phyloP scores from a whole-genome alignment of 2,888 invertebrate species.

The Sminthurides aquaticus region DNA sequence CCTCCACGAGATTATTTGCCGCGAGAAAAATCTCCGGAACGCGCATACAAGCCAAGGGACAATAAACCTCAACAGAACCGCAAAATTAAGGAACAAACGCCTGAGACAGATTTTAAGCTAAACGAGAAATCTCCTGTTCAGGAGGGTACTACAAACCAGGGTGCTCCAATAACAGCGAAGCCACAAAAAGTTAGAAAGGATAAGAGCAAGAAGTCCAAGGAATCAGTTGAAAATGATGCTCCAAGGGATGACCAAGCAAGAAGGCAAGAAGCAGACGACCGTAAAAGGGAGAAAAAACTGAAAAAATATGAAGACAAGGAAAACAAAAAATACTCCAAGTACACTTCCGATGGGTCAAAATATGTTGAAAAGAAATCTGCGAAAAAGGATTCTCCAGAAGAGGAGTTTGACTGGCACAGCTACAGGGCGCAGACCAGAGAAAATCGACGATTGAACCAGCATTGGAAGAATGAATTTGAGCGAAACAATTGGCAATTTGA shows the following conservation, averaged over 20 bases:
- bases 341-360: too few species aligned
- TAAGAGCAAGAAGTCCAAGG: too few species aligned
- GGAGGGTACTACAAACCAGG: too few species aligned
- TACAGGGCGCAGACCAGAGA: constrained; percentile 27
- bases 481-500: constrained; percentile 37
- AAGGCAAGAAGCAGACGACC: constrained; percentile 17
- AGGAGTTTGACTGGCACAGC: constrained; percentile 21
- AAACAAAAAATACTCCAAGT: too few species aligned
- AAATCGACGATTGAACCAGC: constrained; percentile 18
- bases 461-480: constrained; percentile 19
- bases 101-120: neutral
- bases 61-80: too few species aligned
- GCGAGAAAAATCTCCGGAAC: neutral
- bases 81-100: neutral
- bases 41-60: neutral
- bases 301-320: too few species aligned
- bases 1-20: neutral
- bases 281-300: constrained; percentile 16
- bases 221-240: too few species aligned
- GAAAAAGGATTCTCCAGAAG: neutral
- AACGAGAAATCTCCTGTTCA: too few species aligned
- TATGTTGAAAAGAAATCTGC: too few species aligned
- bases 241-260: too few species aligned
- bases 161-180: too few species aligned
- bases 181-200: too few species aligned